Evolutionary conservation across 2,113 vertebrate genomes (phyloP), one percentile per base, ranked within the genome.

Genomic region (Thunnus thynnus): DNA sequence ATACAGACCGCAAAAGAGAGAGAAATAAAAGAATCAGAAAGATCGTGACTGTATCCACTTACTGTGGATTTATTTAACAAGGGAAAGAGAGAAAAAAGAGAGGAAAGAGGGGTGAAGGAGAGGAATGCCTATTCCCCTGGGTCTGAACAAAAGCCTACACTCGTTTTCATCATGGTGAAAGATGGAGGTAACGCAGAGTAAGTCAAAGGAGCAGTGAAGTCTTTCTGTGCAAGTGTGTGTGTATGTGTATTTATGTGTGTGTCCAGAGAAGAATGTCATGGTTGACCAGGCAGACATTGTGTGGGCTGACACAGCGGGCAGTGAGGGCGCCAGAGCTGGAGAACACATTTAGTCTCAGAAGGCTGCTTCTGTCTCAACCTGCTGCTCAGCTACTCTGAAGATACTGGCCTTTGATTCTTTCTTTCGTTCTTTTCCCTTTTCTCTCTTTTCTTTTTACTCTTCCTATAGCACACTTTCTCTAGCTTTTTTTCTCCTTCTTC

Each of bases 281-380:
- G 82, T 85, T 70, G 88, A 92, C 54, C 74, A 56, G 82, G 66
- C 89, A 86, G 76, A 82, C 84, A 77, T 76, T 87, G 86, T 86
- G 88, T 87, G 82, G 89, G 82, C 85, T 80, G 77, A 77, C 66
- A 83, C 48, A 61, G 83, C 17, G n/a, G 73, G 79, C 44, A 48
- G 82, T 20, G 61, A 81, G 72, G 75, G 62, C 22, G 48, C 72
- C 71, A 60, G 72, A 69, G 78, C 84, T 72, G 76, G 82, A 88
- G 85, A 89, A 78, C 84, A 65, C 78, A 70, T 83, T 93, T 86
- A 85, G 85, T 86, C 80, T 85, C 91, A 90, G 76, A 81, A 80
- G 84, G 65, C 88, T 85, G 82, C 78, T 30, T 86, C 82, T 84
- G 76, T 85, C 83, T 88, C 79, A 83, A 86, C 87, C 84, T 76